Percentiles rank a stretch among this genome's conserved stretches.
These are phyloP conservation scores for Corydoras maculifer DNA, from an alignment of 2,113 vertebrate species.

Conservation along the genomic window DNA sequence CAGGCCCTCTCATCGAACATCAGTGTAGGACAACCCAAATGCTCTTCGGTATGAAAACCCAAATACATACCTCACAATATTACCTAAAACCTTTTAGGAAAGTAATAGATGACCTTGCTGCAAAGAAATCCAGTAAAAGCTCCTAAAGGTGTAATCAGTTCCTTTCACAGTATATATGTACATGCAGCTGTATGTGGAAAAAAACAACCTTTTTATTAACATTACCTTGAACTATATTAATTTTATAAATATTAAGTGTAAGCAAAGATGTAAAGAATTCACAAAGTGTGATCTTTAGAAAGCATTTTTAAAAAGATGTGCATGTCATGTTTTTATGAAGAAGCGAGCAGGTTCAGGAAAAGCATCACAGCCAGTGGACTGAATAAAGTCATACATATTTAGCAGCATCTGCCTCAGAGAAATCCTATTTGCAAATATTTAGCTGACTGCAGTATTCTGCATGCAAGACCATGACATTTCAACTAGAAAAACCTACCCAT, in stretches of 20 bases:
- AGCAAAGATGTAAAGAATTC: background rate
- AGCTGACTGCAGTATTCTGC: conserved; percentile 51
- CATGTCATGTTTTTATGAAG: conserved; percentile 39
- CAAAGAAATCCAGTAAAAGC: no score
- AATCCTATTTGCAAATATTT: conserved; percentile 62
- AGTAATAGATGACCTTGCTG: no score
- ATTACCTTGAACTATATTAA: background rate
- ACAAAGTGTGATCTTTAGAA: background rate
- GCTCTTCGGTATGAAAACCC: no score
- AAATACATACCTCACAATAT: no score
- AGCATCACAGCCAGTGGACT: conserved; percentile 12
- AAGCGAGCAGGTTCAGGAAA: conserved; percentile 42
- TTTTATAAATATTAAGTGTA: background rate
- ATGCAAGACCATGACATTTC: conserved; percentile 61
- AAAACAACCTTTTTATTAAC: background rate
- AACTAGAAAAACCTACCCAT: conserved; percentile 51
- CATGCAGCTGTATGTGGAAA: no score
- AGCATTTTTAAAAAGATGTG: background rate
- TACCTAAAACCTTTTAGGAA: no score
- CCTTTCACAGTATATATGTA: no score
- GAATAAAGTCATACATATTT: conserved; percentile 57
- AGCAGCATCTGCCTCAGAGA: conserved; percentile 53
- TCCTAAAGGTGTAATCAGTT: no score
- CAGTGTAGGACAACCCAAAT: no score
- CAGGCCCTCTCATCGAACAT: no score